These are phyloP conservation scores for Scyliorhinus canicula DNA, from an alignment of 2,797 vertebrate genomes.

Conservation along the genomic window DNA sequence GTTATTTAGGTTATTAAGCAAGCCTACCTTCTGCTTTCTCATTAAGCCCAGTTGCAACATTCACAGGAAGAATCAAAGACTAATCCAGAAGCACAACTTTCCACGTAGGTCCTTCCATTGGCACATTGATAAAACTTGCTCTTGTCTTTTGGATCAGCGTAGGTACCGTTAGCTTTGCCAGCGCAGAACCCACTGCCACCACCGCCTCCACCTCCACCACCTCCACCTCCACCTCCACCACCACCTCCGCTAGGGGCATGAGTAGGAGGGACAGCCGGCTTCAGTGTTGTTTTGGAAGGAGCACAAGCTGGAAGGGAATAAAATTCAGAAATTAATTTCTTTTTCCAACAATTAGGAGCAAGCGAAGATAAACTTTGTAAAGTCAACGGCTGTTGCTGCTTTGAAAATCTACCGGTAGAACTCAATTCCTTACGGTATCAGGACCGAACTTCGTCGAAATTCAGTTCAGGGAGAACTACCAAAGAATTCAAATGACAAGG, in stretches of 20 bases:
- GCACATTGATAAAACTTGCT: conserved; percentile 58
- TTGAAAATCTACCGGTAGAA: neutral
- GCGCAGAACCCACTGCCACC: conserved; percentile 42
- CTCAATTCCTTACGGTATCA: neutral
- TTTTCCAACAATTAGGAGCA: conserved; percentile 38
- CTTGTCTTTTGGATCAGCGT: conserved; percentile 52
- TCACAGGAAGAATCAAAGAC: conserved; percentile 58
- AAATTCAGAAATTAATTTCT: conserved; percentile 46
- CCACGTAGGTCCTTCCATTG: conserved; percentile 47
- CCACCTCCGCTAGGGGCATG: neutral
- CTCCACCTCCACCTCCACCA: neutral
- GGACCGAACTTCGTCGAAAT: neutral
- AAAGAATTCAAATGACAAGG: neutral
- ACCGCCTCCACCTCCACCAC: neutral
- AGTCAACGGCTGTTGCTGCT: neutral
- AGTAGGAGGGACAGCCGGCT: neutral
- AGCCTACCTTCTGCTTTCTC: neutral
- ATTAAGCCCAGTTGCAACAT: conserved; percentile 66
- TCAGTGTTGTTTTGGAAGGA: conserved; percentile 41
- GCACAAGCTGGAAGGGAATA: conserved; percentile 35
- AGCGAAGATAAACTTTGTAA: neutral
- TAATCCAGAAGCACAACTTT: conserved; percentile 52
- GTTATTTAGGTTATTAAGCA: neutral
- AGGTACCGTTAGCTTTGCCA: conserved; percentile 58
- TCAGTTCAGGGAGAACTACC: neutral